Evolutionary conservation across 2,113 vertebrate species (phyloP).

Genomic region (Tachysurus fulvidraco): DNA sequence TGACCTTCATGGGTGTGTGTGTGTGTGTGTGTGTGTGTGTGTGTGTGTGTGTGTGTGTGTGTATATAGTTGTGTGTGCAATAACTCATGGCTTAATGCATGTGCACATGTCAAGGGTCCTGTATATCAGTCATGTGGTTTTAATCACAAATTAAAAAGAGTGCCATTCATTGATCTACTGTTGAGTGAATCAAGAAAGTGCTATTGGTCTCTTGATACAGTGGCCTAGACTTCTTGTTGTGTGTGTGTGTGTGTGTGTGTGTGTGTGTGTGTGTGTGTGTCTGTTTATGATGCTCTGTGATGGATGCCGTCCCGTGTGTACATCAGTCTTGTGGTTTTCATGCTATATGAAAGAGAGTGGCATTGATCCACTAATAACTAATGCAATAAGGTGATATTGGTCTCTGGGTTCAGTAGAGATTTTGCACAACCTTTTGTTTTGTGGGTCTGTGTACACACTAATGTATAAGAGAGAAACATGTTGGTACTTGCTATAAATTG

Average conservation of each 20-base stretch:
- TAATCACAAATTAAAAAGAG: neutral
- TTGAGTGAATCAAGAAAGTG: constrained; percentile 7
- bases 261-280: neutral
- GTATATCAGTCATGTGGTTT: neutral
- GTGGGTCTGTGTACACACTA: neutral
- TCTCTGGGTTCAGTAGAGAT: constrained; percentile 20
- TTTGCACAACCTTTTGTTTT: constrained; percentile 8
- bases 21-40: constrained; percentile 38
- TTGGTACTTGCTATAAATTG: neutral
- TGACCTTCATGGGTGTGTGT: constrained; percentile 34
- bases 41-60: constrained; percentile 47
- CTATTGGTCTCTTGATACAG: constrained; percentile 5
- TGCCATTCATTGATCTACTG: neutral
- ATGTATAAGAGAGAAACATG: neutral
- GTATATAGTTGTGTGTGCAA: constrained; percentile 9
- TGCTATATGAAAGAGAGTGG: neutral
- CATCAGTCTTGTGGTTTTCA: neutral
- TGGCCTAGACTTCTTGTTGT: neutral
- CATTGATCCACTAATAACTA: constrained; percentile 2
- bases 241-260: constrained; percentile 1
- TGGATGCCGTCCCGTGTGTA: neutral
- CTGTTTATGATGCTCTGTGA: neutral
- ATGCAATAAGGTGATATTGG: neutral
- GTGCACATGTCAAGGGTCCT: neutral
- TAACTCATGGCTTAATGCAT: neutral